Evolutionary conservation across 2,888 invertebrate genomes (phyloP).

Genomic region (Lepeophtheirus nordmannii): DNA sequence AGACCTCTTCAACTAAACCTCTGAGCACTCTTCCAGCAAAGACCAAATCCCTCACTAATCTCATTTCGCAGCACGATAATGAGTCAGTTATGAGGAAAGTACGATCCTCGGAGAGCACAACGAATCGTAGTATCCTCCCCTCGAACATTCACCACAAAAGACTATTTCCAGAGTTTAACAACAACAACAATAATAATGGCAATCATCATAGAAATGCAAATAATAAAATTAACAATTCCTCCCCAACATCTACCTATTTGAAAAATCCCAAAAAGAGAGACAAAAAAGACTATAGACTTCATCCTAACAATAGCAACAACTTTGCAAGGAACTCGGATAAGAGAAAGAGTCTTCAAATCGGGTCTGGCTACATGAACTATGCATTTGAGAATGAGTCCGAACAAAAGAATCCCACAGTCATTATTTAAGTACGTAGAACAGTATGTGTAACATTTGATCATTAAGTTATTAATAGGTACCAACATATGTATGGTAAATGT

Average conservation of each 20-base stretch:
- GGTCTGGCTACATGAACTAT: background rate
- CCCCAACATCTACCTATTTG: background rate
- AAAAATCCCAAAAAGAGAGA: slow-evolving; percentile 4
- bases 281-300: background rate
- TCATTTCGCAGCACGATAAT: background rate
- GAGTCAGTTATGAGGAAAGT: background rate
- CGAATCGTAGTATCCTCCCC: no score
- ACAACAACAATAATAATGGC: background rate
- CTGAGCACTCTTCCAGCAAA: background rate
- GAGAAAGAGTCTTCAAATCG: slow-evolving; percentile 1
- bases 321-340: background rate
- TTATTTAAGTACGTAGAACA: slow-evolving; percentile 2
- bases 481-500: no score
- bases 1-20: background rate
- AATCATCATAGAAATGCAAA: background rate
- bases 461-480: no score
- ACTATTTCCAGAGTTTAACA: background rate
- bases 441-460: no score
- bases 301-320: background rate
- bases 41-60: background rate
- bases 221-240: background rate
- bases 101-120: background rate
- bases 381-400: background rate
- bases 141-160: background rate
- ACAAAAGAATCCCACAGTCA: background rate